Evolutionary conservation across 2,888 invertebrate genomes (phyloP), one percentile per base, ranked within the genome.

Genomic region (Scaptomyza cyrtandrae): DNA sequence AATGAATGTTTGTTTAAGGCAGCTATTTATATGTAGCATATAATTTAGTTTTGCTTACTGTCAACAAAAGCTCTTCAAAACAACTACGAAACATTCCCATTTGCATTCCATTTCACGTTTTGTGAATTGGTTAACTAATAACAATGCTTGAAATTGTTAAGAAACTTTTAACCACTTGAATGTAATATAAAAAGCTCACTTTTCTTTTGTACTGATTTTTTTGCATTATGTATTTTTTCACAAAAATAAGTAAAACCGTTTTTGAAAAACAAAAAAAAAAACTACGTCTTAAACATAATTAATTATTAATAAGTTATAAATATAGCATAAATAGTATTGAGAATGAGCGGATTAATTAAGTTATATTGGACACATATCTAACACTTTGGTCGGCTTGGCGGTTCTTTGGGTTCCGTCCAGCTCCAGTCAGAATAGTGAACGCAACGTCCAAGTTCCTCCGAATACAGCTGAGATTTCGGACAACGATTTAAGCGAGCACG

Each of bases 341-440:
- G 63, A 63, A 55, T 27, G 48, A 52, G 53, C 9, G 37, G n/a
- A 24, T 29, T 27, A 39, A 4, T 13, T 27, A 6, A 33, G 39
- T n/a, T 50, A 31, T 39, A 37, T 39, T 13, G 11, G 4, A 16
- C 14, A 14, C 2, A 1, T 16, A 39, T n/a, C 19, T 62, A 66
- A 44, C 49, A 60, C 53, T 78, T 79, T 19, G 90, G 91, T 2
- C 88, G 86, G 63, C 91, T 91, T 66, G 90, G 89, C 29, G 91
- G 91, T 60, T 90, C 89, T 62, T 73, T 79, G 29, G 89, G 85
- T 31, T 89, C 90, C 45, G 90, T 87, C 91, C 91, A 91, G 57
- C 80, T 75, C 91, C 91, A 91, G 7, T 90, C 86, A 0, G 79
- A 68, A 35, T 91, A 91, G 61, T 86, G 84, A 2, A 91, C 78